These are phyloP conservation scores for Chaetogeoica ovagalla DNA, from an alignment of 2,888 invertebrate species.

Conservation along the genomic window DNA sequence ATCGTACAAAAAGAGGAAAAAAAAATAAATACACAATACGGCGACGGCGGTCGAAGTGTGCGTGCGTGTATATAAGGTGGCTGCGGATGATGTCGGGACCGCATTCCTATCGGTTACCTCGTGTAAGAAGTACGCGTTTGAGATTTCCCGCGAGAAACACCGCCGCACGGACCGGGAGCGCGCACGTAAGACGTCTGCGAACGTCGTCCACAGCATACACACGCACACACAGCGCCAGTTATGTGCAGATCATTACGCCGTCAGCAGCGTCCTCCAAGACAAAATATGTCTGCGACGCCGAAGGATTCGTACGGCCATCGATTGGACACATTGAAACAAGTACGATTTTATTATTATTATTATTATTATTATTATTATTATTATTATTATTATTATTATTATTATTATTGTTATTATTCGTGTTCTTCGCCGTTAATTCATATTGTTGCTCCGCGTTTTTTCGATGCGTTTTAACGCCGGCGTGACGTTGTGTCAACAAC, in stretches of 20 bases:
- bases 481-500: too few relatives aligned
- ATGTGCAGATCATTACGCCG: conserved; percentile 32
- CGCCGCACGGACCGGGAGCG: too few relatives aligned
- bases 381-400: too few relatives aligned
- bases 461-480: too few relatives aligned
- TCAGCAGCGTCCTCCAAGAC: neutral
- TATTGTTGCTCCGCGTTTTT: neutral
- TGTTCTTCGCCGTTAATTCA: too few relatives aligned
- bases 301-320: conserved; percentile 20
- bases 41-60: neutral
- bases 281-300: neutral
- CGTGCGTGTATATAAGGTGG: conserved; percentile 38
- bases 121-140: neutral
- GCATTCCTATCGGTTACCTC: conserved; percentile 46
- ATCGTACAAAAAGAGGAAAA: too few relatives aligned
- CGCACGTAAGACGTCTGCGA: neutral
- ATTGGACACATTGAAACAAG: conserved; percentile 25
- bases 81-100: conserved; percentile 41
- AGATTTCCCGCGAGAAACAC: neutral
- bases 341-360: neutral
- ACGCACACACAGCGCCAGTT: neutral
- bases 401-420: too few relatives aligned
- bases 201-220: too few relatives aligned
- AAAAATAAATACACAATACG: neutral
- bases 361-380: too few relatives aligned